Percentiles rank a stretch among this genome's conserved stretches.
Evolutionary conservation across 2,797 vertebrate species (phyloP).

Genomic region (Euphonia xanthogaster): DNA sequence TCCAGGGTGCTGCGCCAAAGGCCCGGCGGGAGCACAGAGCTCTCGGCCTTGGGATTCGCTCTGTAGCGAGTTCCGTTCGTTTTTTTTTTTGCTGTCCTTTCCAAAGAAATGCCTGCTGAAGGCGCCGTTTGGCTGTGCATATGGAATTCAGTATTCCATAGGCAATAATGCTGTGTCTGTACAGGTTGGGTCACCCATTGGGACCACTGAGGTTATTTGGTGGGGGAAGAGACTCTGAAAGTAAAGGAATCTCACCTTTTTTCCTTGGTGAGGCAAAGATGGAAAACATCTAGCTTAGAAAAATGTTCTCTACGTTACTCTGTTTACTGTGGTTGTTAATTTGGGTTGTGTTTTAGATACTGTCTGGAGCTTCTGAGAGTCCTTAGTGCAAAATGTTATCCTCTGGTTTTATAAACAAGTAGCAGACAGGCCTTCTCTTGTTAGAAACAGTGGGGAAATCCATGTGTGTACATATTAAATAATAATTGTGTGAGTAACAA

Average conservation of each 20-base stretch:
- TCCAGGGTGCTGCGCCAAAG: background rate
- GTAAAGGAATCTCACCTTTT: background rate
- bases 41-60: fast-evolving
- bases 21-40: fast-evolving
- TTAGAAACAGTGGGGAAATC: background rate
- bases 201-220: background rate
- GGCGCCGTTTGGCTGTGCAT: fast-evolving
- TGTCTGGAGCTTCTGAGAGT: background rate
- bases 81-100: background rate
- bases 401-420: background rate
- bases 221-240: background rate
- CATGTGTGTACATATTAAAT: fast-evolving
- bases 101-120: fast-evolving
- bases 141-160: fast-evolving
- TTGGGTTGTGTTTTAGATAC: background rate
- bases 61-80: fast-evolving
- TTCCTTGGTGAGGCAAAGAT: background rate
- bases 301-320: fast-evolving
- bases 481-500: too few relatives aligned
- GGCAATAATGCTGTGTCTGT: fast-evolving
- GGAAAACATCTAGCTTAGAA: background rate
- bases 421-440: background rate
- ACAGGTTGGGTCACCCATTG: fast-evolving
- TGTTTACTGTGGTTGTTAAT: background rate
- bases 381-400: background rate